A percentile compares a stretch with the other conserved stretches of the same genome.
phyloP scores from a whole-genome alignment of 2,888 invertebrate genomes.

The Sepioteuthis lessoniana region DNA sequence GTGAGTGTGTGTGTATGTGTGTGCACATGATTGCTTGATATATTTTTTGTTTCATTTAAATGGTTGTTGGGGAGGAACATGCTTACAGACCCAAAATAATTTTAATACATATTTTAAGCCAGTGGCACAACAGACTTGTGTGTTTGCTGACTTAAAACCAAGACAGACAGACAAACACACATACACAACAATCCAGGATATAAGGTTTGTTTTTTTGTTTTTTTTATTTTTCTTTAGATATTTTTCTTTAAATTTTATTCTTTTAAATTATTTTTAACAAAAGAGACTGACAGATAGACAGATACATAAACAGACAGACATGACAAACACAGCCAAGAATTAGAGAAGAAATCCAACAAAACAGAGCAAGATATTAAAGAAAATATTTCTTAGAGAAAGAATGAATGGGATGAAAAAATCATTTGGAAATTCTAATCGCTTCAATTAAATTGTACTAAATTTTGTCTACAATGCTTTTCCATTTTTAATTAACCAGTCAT shows the following conservation, averaged over 20 bases:
- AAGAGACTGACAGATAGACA: neutral
- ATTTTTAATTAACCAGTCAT: neutral
- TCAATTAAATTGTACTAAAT: neutral
- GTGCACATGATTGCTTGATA: too few relatives aligned
- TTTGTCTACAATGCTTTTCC: neutral
- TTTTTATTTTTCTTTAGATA: neutral
- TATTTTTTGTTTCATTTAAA: neutral
- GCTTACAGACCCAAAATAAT: neutral
- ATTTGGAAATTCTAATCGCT: neutral
- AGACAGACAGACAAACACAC: neutral
- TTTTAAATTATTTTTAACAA: neutral
- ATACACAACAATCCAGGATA: neutral
- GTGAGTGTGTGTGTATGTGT: too few relatives aligned
- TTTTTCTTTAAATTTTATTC: neutral
- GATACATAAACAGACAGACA: neutral
- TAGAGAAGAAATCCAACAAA: constrained; percentile 20
- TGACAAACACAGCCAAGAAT: constrained; percentile 33
- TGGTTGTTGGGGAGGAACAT: neutral
- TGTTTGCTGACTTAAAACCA: neutral
- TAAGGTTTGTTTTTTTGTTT: neutral
- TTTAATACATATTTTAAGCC: neutral
- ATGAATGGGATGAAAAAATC: neutral
- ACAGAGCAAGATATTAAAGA: neutral
- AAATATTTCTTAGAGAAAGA: neutral
- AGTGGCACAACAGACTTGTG: neutral